Conservation (phyloP, 2,797 vertebrate species). For the Megaceryle alcyon region DNA sequence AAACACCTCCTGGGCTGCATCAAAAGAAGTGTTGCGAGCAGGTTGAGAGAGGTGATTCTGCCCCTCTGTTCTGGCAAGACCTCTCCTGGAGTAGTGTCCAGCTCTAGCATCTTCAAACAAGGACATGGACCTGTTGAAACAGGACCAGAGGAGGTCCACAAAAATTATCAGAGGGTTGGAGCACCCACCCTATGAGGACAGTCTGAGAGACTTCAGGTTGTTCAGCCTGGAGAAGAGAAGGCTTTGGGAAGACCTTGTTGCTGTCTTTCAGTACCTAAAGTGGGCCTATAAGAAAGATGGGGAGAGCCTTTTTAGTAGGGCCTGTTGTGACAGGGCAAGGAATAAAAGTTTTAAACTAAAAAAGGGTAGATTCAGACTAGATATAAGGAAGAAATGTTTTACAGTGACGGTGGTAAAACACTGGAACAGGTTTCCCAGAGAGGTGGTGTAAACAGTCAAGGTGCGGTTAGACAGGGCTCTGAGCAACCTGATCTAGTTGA, state of each 20-base stretch:
- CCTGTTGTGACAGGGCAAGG: background rate
- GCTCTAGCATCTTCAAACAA: background rate
- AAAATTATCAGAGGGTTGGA: background rate
- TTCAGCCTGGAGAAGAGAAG: background rate
- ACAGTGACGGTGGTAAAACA: background rate
- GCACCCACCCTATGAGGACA: background rate
- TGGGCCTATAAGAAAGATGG: background rate
- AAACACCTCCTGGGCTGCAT: too few species aligned
- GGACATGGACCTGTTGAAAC: background rate
- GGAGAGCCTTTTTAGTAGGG: background rate
- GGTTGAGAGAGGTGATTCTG: background rate
- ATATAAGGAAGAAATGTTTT: background rate
- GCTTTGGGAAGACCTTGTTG: background rate
- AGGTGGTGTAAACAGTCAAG: background rate
- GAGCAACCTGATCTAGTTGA: background rate
- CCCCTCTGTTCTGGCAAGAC: background rate
- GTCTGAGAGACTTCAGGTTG: background rate
- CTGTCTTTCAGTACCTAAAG: background rate
- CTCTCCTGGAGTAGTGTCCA: background rate
- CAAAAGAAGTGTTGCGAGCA: background rate
- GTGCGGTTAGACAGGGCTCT: background rate
- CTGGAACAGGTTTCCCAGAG: background rate
- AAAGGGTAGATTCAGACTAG: background rate
- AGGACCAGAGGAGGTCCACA: background rate
- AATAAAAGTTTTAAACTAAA: background rate